A percentile compares a stretch with the other conserved stretches of the same genome.
Evolutionary conservation across 2,113 vertebrate genomes (phyloP).

Genomic region (Gobio gobio): DNA sequence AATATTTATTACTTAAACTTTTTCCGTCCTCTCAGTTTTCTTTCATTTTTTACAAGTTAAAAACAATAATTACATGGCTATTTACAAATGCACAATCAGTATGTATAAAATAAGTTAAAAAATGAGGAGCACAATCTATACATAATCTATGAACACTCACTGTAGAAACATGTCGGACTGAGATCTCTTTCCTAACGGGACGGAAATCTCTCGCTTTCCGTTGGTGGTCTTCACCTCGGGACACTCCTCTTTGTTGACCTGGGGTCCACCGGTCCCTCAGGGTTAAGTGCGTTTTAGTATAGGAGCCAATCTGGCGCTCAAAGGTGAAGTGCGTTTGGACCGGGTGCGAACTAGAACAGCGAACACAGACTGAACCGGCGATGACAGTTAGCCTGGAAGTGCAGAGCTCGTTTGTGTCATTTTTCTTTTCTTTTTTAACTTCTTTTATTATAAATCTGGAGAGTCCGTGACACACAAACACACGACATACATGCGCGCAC

Average conservation of each 20-base stretch:
- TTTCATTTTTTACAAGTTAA: slow-evolving; percentile 86
- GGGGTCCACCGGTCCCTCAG: not conserved
- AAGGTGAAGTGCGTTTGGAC: slow-evolving; percentile 47
- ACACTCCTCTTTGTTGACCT: slow-evolving; percentile 25
- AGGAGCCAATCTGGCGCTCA: slow-evolving; percentile 16
- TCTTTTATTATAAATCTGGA: slow-evolving; percentile 52
- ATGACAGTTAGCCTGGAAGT: slow-evolving; percentile 33
- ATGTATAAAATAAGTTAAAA: slow-evolving; percentile 99
- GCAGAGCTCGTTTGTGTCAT: slow-evolving; percentile 11
- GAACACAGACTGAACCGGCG: slow-evolving; percentile 39
- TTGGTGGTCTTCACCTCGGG: slow-evolving; percentile 44
- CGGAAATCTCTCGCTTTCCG: slow-evolving; percentile 5
- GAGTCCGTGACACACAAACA: slow-evolving; percentile 60
- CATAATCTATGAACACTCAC: slow-evolving; percentile 82
- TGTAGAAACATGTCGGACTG: slow-evolving; percentile 63
- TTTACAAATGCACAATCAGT: slow-evolving; percentile 96
- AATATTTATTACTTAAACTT: slow-evolving; percentile 83
- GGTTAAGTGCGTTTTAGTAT: slow-evolving; percentile 52
- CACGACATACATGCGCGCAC: slow-evolving; percentile 61
- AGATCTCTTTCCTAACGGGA: slow-evolving; percentile 61
- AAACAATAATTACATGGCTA: slow-evolving; percentile 97
- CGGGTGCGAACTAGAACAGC: slow-evolving; percentile 17
- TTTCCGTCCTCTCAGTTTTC: slow-evolving; percentile 59
- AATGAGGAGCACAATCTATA: slow-evolving; percentile 95
- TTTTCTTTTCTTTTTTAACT: not conserved